Evolutionary conservation across 2,113 vertebrate genomes (phyloP).

Genomic region (Physeter macrocephalus): DNA sequence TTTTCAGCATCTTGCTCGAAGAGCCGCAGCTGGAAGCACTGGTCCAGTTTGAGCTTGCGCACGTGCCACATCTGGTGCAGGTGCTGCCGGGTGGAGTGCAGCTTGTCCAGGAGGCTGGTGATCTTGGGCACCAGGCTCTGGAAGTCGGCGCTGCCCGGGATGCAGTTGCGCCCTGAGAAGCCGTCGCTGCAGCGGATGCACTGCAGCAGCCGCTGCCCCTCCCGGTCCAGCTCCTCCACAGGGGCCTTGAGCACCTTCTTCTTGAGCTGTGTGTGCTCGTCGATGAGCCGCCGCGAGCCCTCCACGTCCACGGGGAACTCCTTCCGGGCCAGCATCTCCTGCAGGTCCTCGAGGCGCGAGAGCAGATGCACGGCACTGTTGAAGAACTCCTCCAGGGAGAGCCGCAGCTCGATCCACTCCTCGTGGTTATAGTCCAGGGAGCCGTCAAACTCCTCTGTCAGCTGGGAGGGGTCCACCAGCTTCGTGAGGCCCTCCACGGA

Average conservation of each 20-base stretch:
- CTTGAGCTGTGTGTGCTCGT: conserved; percentile 97
- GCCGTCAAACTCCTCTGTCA: conserved; percentile 97
- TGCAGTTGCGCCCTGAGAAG: conserved; percentile 95
- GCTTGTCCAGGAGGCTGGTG: conserved; percentile 96
- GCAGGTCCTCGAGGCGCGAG: conserved; percentile 94
- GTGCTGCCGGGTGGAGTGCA: conserved; percentile 96
- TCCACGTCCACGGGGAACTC: conserved; percentile 98
- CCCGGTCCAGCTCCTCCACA: conserved; percentile 95
- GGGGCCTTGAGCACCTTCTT: conserved; percentile 98
- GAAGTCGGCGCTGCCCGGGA: conserved; percentile 97
- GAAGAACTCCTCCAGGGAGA: conserved; percentile 97
- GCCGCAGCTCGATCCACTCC: conserved; percentile 95
- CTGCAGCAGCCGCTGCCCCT: conserved; percentile 95
- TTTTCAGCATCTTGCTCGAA: conserved; percentile 99
- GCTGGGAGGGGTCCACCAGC: conserved; percentile 96
- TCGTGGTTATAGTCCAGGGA: conserved; percentile 98
- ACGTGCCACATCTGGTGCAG: conserved; percentile 99
- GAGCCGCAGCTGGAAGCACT: conserved; percentile 97
- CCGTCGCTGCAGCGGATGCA: conserved; percentile 95
- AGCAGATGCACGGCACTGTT: conserved; percentile 94
- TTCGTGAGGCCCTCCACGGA: conserved; percentile 97
- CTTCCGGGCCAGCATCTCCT: conserved; percentile 95
- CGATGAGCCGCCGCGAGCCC: conserved; percentile 93
- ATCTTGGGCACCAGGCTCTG: conserved; percentile 98
- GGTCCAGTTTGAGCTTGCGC: conserved; percentile 96